A percentile compares a stretch with the other conserved stretches of the same genome.
Conservation (phyloP, 2,888 invertebrate species). For the Pharmacophagus antenor region DNA sequence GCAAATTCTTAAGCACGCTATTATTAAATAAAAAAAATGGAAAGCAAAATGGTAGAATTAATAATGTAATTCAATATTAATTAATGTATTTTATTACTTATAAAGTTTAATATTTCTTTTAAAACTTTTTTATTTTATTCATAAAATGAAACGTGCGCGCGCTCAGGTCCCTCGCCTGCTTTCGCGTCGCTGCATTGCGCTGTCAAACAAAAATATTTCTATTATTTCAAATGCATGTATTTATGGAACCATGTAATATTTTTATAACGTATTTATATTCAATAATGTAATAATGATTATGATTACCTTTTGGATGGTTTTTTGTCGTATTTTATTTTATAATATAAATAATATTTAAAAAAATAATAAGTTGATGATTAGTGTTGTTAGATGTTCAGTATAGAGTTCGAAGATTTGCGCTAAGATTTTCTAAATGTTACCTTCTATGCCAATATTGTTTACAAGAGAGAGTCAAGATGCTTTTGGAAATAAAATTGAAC, state of each 20-base stretch:
- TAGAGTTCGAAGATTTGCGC: constrained; percentile 47
- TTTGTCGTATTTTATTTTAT: constrained; percentile 41
- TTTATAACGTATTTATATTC: constrained; percentile 42
- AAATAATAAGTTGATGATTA: constrained; percentile 38
- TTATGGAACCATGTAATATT: constrained; percentile 45
- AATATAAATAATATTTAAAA: constrained; percentile 44
- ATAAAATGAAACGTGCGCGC: constrained; percentile 57
- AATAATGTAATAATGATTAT: constrained; percentile 36
- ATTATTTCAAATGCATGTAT: constrained; percentile 53
- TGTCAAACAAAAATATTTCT: constrained; percentile 67
- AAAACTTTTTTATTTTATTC: constrained; percentile 28
- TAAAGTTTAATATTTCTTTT: neutral
- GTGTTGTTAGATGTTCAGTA: constrained; percentile 41
- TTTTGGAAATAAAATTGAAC: constrained; percentile 71
- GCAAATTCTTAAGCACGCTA: neutral
- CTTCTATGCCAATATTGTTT: constrained; percentile 77
- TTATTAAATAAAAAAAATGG: neutral
- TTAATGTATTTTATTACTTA: neutral
- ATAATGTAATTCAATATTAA: neutral
- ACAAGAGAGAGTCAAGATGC: constrained; percentile 75
- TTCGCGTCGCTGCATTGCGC: constrained; percentile 52
- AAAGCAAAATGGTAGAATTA: neutral
- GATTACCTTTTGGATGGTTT: constrained; percentile 9
- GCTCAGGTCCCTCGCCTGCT: constrained; percentile 46
- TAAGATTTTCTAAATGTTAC: constrained; percentile 69